Evolutionary conservation across 2,888 invertebrate species (phyloP), one percentile per base, ranked within the genome.

Genomic region (Drosophila monieri): DNA sequence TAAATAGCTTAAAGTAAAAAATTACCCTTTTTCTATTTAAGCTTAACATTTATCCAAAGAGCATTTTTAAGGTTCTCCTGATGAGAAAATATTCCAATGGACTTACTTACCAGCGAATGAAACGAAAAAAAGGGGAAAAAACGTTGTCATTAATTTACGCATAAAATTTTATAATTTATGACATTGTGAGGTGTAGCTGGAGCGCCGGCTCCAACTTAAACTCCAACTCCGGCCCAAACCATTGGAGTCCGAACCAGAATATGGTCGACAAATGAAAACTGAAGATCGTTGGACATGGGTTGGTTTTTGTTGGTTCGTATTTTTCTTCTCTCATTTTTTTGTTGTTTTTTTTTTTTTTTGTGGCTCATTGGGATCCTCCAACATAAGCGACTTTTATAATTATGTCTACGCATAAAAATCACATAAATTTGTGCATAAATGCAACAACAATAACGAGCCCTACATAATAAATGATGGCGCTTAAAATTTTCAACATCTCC

Each of bases 351-450:
- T 56, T 59, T 68, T 51, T 32, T 27, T 21, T 57, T 62, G 67
- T 44, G 51, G 52, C 47, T 68, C 48, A 35, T 73, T 67, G 62
- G 66, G 61, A 48, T 73, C 66, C 67, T 69, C 60, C 52, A 44
- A 56, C 59, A 59, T 57, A 76, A 64, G 64, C 61, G 74, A 68
- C 73, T 84, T 76, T 79, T 87, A 89, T 89, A 90, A 89, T 89
- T 88, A 89, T 89, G 89, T 90, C 89, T 90, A 89, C 90, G 89
- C 90, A 89, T 89, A 89, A 89, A 89, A 89, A 90, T 90, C 90
- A 89, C 90, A 89, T 89, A 89, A 89, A 89, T 89, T 89, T 80
- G 76, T 84, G 87, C 83, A 88, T 87, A 89, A 89, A 81, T 87
- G 87, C 85, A 85, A 72, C 70, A 78, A 66, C 59, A 74, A 59